Evolutionary conservation across 2,113 vertebrate species (phyloP).

Genomic region (Scomber scombrus): DNA sequence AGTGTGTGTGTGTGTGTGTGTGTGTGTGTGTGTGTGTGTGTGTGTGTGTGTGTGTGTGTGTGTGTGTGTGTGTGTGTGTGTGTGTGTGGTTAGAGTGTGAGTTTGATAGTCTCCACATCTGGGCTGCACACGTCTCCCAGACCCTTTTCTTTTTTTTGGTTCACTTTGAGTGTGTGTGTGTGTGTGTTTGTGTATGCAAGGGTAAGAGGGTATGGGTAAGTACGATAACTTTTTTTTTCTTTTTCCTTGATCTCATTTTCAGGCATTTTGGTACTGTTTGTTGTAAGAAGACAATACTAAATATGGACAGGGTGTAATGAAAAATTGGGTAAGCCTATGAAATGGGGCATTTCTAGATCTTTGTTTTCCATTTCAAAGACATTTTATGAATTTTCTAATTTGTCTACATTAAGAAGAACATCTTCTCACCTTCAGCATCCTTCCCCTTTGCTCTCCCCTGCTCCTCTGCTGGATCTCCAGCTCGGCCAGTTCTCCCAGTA

Average conservation of each 20-base stretch:
- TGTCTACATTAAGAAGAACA: background rate
- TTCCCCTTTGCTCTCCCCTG: slow-evolving; percentile 76
- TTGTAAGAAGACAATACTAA: background rate
- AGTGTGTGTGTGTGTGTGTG: slow-evolving; percentile 34
- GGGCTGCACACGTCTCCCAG: slow-evolving; percentile 55
- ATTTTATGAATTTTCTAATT: background rate
- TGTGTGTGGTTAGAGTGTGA: slow-evolving; percentile 28
- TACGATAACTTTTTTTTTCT: background rate
- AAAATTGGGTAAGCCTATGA: background rate
- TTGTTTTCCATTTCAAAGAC: background rate
- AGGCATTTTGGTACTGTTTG: slow-evolving; percentile 16
- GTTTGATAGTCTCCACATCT: slow-evolving; percentile 51
- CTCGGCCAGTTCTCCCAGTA: slow-evolving; percentile 94
- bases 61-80: background rate
- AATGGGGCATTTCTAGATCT: background rate
- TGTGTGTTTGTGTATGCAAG: slow-evolving; percentile 18
- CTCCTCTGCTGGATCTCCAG: slow-evolving; percentile 87
- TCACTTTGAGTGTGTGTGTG: slow-evolving; percentile 37
- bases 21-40: background rate
- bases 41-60: slow-evolving; percentile 1
- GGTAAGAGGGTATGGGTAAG: background rate
- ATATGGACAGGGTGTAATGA: background rate
- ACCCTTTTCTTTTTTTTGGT: slow-evolving; percentile 40
- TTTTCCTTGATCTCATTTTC: slow-evolving; percentile 44
- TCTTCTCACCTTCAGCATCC: slow-evolving; percentile 56